Conservation (phyloP, 2,113 vertebrate species). For the Alouatta palliata region DNA sequence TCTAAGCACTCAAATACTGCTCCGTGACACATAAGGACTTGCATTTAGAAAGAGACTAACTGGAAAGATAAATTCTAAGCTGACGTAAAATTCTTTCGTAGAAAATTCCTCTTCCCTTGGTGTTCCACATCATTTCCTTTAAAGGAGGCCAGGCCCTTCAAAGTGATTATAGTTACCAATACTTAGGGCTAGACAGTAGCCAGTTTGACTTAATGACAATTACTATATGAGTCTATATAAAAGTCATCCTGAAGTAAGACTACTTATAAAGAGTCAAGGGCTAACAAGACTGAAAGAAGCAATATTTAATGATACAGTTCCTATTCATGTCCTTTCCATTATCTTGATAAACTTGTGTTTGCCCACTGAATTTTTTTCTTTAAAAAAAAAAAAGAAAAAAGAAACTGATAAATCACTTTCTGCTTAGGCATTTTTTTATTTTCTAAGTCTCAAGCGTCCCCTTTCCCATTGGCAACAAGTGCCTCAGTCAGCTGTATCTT, state of each 20-base stretch:
- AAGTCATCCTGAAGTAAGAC: not conserved
- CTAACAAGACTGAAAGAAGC: conserved; percentile 70
- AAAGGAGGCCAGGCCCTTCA: not conserved
- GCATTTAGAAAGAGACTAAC: not conserved
- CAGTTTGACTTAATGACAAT: not conserved
- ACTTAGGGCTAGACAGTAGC: not conserved
- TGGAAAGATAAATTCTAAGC: conserved; percentile 3
- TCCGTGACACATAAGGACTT: not conserved
- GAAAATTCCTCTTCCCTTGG: not conserved
- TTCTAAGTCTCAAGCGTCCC: not conserved
- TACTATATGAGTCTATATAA: not conserved
- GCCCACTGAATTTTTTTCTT: not conserved
- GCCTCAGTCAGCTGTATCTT: not conserved
- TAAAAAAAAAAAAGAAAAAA: not conserved
- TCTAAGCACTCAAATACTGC: not conserved
- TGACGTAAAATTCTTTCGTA: not conserved
- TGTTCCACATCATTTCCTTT: not conserved
- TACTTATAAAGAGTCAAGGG: not conserved
- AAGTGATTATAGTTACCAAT: not conserved
- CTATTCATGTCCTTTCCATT: conserved; percentile 64
- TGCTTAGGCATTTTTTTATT: not conserved
- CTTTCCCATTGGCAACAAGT: not conserved
- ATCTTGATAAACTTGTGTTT: conserved; percentile 74
- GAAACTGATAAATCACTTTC: not conserved
- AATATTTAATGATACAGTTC: conserved; percentile 74